Evolutionary conservation across 2,113 vertebrate genomes (phyloP), one percentile per base, ranked within the genome.

Genomic region (Danionella cerebrum): DNA sequence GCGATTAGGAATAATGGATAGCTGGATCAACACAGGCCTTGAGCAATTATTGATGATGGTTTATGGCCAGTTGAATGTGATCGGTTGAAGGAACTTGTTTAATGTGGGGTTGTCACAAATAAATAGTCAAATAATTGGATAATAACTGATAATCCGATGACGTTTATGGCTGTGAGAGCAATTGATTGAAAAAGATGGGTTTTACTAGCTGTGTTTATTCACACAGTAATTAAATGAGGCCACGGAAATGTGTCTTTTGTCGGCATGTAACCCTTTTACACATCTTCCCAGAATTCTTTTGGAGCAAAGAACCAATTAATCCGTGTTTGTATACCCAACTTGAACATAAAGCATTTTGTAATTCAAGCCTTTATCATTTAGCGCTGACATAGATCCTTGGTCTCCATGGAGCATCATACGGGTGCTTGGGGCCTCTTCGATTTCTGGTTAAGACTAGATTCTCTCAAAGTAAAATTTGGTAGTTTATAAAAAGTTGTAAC

Each of bases 221-320:
- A 57, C 11, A 33, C 12, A 31, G 53, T 65, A 50, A 76, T 69
- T 79, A 75, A 78, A 73, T 79, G 35, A 19, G 10, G 29, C 39
- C 36, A 57, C 68, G 71, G 25, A 14, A 27, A 5, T 21, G 10
- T 71, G 60, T 53, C 82, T 25, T 67, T 63, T 68, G 44, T 74
- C 77, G 69, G 77, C 71, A 53, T 75, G 72, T 52, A 55, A 22
- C 33, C 41, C 67, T 75, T 59, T 65, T 65, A 12, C 8, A 14
- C 69, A 76, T 76, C 76, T 87, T 87, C 83, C 76, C 83, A 79
- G 71, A 78, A 74, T 69, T 74, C 24, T 21, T 18, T 31, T 12
- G 2, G 47, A 0, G 62, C 73, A 48, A 10, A 14, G n/a, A 44
- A 6, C 25, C 29, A 9, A 45, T 47, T 25, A n/a, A n/a, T n/a